Evolutionary conservation across 2,113 vertebrate genomes (phyloP), one percentile per base, ranked within the genome.

Genomic region (Gymnobelideus leadbeateri): DNA sequence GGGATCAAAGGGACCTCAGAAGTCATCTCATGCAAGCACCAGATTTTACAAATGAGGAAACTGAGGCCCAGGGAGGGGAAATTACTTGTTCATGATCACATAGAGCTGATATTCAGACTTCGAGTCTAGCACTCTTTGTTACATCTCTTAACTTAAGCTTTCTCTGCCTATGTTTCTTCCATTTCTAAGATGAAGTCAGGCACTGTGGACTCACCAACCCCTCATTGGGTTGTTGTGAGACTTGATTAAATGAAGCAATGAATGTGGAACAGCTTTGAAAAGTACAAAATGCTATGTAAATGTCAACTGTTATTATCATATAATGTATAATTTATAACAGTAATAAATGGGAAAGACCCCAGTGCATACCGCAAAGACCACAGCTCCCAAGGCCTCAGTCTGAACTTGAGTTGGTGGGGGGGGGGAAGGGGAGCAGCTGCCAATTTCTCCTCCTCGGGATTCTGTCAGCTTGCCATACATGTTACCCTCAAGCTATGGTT

Each of bases 301-400:
- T 84, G 68, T 84, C 68, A 84, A 23, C 68, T 84, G 68, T 84
- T 84, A 84, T 84, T 84, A 84, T 84, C 68, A 84, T 84, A 84
- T 84, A 84, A 84, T 84, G 68, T 84, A 84, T 84, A 84, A 84
- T 84, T 84, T 84, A 84, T 84, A 84, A 84, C 68, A 84, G 68
- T 84, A 84, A 3, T 50, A 16, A 23, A 19, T 50, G 43, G 26
- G 28, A 37, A 57, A 25, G 47, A 92, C 31, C 89, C 3, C 1
- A 21, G 3, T 1, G 47, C n/a, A 0, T 89, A 54, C 77, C 46
- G 9, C 49, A 54, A 5, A 2, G 31, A 54, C 23, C 68, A 57
- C 37, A 3, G 12, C 55, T 90, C 57, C 37, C 11, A 16, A 14
- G 19, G 51, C 50, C 92, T 92, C 91, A 46, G 61, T 51, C 53